Conservation (phyloP, 2,888 invertebrate species). For the Athalia cordata region DNA sequence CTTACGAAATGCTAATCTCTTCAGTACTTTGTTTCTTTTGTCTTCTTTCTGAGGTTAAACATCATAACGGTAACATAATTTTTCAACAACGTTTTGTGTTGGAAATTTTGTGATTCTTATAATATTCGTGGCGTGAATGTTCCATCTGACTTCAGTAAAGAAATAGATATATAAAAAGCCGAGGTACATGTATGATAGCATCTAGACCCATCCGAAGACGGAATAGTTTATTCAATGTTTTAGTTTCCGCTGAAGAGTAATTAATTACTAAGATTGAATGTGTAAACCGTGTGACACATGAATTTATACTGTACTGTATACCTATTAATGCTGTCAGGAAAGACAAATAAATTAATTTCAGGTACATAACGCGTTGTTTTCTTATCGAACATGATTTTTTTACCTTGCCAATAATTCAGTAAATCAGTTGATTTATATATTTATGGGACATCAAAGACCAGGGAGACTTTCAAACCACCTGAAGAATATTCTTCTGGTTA, state of each 20-base stretch:
- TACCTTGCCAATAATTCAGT: not conserved
- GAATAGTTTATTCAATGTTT: constrained; percentile 8
- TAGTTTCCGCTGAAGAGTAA: constrained; percentile 19
- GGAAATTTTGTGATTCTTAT: constrained; percentile 10
- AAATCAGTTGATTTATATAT: not conserved
- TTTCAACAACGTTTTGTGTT: not conserved
- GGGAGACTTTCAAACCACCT: not conserved
- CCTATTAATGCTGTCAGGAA: constrained; percentile 19
- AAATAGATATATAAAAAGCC: no score
- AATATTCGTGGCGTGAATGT: no score
- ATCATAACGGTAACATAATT: no score
- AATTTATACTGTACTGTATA: constrained; percentile 43
- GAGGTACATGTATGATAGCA: not conserved
- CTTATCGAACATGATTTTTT: not conserved
- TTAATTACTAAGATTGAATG: constrained; percentile 36
- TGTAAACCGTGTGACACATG: constrained; percentile 31
- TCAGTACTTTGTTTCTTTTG: constrained; percentile 1
- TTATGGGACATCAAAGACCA: not conserved
- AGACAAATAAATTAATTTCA: constrained; percentile 35
- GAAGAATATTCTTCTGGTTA: not conserved
- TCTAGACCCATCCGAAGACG: not conserved
- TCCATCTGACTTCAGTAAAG: no score
- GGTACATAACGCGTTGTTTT: not conserved
- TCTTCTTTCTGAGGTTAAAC: no score
- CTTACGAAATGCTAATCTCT: not conserved